Evolutionary conservation across 2,797 vertebrate genomes (phyloP).

Genomic region (Gadopsis marmoratus): DNA sequence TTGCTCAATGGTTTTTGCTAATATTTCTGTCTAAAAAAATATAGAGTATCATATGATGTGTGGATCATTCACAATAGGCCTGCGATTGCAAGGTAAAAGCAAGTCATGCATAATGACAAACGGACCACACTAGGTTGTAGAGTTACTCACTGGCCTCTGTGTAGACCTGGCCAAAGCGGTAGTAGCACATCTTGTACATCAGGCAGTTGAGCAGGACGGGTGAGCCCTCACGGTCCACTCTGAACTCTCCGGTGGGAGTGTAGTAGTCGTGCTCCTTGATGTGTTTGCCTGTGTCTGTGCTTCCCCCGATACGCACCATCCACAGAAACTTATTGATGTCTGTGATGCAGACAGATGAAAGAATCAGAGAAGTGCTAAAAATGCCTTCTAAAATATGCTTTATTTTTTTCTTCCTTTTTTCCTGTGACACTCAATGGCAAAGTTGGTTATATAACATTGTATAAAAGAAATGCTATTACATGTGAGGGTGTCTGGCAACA

Average conservation of each 20-base stretch:
- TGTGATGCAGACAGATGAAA: conserved; percentile 58
- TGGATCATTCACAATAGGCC: not conserved
- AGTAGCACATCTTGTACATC: conserved; percentile 99
- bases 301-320: conserved; percentile 99
- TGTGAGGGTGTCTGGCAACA: not conserved
- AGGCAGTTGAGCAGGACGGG: conserved; percentile 98
- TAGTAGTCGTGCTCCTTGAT: conserved; percentile 99
- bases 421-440: not conserved
- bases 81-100: not conserved
- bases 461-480: not conserved
- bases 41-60: not conserved
- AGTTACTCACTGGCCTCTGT: conserved; percentile 97
- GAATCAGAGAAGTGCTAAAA: not conserved
- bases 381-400: not conserved
- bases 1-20: not conserved
- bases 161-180: conserved; percentile 99
- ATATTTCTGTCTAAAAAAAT: not conserved
- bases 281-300: conserved; percentile 96
- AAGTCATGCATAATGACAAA: not conserved
- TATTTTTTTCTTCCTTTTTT: not conserved
- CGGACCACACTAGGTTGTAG: not conserved
- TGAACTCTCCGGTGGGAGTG: conserved; percentile 96
- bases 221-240: conserved; percentile 96
- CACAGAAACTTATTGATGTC: conserved; percentile 99
- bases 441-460: not conserved